Evolutionary conservation across 2,113 vertebrate species (phyloP).

Genomic region (Hiodon tergisus): DNA sequence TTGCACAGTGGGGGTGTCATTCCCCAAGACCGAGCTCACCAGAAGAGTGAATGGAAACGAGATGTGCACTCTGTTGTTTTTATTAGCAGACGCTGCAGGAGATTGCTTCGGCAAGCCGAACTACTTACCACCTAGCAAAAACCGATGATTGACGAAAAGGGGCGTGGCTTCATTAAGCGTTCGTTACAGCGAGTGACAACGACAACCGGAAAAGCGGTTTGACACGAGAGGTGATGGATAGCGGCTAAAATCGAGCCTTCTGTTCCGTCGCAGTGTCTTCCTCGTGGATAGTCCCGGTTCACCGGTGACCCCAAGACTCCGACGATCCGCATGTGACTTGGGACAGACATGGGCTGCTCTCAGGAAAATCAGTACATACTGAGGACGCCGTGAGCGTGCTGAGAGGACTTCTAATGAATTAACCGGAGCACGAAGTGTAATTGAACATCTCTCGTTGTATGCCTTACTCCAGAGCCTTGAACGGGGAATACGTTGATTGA

Average conservation of each 20-base stretch:
- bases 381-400: too few relatives aligned
- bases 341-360: neutral
- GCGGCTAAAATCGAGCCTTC: neutral
- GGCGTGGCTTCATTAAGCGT: neutral
- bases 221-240: neutral
- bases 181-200: neutral
- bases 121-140: neutral
- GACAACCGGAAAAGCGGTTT: neutral
- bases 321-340: neutral
- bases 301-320: constrained; percentile 6
- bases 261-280: neutral
- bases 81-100: neutral
- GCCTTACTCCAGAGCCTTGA: too few relatives aligned
- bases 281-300: neutral
- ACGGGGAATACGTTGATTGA: too few relatives aligned
- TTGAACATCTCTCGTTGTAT: too few relatives aligned
- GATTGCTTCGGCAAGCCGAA: neutral
- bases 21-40: too few relatives aligned
- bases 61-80: neutral
- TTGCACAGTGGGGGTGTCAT: too few relatives aligned
- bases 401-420: too few relatives aligned
- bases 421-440: too few relatives aligned
- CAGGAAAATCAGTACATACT: neutral
- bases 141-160: neutral
- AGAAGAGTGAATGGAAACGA: too few relatives aligned